Conservation (phyloP, 2,888 invertebrate species). For the Ormia ochracea region DNA sequence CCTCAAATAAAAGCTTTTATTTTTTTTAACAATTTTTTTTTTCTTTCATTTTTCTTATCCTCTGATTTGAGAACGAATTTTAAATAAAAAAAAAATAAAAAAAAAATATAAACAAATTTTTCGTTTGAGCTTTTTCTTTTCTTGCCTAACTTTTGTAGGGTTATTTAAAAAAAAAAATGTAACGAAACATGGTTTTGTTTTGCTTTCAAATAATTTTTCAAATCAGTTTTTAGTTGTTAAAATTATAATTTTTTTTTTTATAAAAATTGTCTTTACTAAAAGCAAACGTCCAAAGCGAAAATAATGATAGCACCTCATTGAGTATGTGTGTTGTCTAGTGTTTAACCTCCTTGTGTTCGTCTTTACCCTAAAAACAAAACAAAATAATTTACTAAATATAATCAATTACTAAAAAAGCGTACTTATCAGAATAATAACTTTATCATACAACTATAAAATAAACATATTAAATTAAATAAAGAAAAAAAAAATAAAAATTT, state of each 20-base stretch:
- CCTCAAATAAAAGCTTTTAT: slow-evolving; percentile 34
- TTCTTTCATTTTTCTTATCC: slow-evolving; percentile 12
- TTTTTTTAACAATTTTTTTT: slow-evolving; percentile 10
- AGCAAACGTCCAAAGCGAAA: slow-evolving; percentile 72
- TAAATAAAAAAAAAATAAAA: slow-evolving; percentile 49
- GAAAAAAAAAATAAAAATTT: slow-evolving; percentile 19
- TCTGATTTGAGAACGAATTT: slow-evolving; percentile 45
- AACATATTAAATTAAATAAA: slow-evolving; percentile 35
- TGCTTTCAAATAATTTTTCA: slow-evolving; percentile 30
- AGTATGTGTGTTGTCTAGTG: slow-evolving; percentile 92
- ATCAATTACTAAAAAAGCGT: slow-evolving; percentile 63
- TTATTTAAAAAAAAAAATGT: slow-evolving; percentile 46
- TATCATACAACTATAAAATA: not conserved
- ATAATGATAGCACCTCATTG: slow-evolving; percentile 78
- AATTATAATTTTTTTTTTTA: slow-evolving; percentile 41
- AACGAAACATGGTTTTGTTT: slow-evolving; percentile 24
- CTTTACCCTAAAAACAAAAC: slow-evolving; percentile 79
- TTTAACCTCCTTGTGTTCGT: slow-evolving; percentile 93
- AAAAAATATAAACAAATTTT: slow-evolving; percentile 49
- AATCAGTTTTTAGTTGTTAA: slow-evolving; percentile 32
- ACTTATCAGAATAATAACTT: slow-evolving; percentile 24
- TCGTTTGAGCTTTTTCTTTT: slow-evolving; percentile 77
- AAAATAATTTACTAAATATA: slow-evolving; percentile 59
- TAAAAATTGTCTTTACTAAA: slow-evolving; percentile 58
- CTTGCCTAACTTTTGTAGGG: slow-evolving; percentile 71